Base-by-base conservation (phyloP, 2,888 invertebrate species). In the Dione vanillae region DNA sequence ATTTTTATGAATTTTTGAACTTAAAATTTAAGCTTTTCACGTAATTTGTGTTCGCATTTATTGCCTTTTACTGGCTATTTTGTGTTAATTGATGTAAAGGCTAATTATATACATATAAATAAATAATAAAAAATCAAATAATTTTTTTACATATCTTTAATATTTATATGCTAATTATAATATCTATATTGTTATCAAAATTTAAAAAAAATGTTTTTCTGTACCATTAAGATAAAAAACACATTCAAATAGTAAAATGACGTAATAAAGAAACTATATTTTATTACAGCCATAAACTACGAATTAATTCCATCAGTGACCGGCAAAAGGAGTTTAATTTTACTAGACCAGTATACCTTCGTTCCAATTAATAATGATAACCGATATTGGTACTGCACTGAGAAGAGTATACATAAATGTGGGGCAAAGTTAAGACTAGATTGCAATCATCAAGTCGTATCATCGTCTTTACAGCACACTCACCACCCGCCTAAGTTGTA, bases 341-440 rank as follows among this genome's bases (percentile, higher is more conserved):
- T 69, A 59, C 14, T 75, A 10, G 59, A 75, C 6, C 77, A 59
- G 72, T 82, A 67, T 76, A 83, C 82, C 1, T 83, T 81, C 59
- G 74, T 73, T 54, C 77, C 72, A 58, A 69, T 71, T 37, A 79
- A 79, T 64, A 77, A 78, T 20, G 77, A 78, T 37, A 41, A 45
- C 19, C 72, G 80, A 68, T 81, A 80, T 54, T 83, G 83, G 83
- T 75, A 77, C 11, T 83, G 84, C 64, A 80, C 82, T 7, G 78
- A 77, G 67, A 76, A 79, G 47, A 70, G 66, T 5, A 69, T 74
- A 1, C 71, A 19, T 9, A 78, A 77, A 52, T 82, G 83, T 69
- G 76, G 52, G 10, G 83, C 82, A 6, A 80, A 76, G 66, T 70
- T 83, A 0, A 68, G 76, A n/a, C 75, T 83, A 37, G 75, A 81